Base-by-base conservation (phyloP, 2,888 invertebrate species). In the Hyles lineata region DNA sequence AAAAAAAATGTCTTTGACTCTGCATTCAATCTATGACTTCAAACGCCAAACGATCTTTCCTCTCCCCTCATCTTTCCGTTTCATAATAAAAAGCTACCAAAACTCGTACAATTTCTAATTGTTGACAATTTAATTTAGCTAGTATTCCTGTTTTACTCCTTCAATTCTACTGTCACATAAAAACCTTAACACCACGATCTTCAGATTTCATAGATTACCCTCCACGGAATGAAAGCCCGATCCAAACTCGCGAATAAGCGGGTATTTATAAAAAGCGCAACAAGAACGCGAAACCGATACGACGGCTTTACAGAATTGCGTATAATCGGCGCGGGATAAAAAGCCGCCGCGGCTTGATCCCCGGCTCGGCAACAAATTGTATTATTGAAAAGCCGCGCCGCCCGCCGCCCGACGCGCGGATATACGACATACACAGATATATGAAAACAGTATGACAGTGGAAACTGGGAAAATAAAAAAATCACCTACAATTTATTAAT, bases 241-340 rank as follows among this genome's bases (percentile, higher is more conserved):
- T 5, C 17, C 19, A 1, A n/a, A n/a, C 8, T 5, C 8, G 55
- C n/a, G 19, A 25, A 15, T 63, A 55, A 55, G 35, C n/a, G 32
- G 8, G 61, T 62, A 32, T 43, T 43, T 23, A 67, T 50, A 67
- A 67, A 67, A 67, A 67, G 50, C 2, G 23, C 43, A 43, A 78
- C 70, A 80, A 82, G 76, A 71, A 76, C 79, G 76, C 59, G 78
- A 75, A 80, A 80, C 82, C 76, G 79, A 80, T 80, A 77, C 74
- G 76, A 75, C 79, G 78, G 74, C 77, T 75, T 78, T 77, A 78
- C 77, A 77, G 59, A 75, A 75, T 77, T 70, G 77, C 76, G 76
- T 76, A 77, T 82, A 82, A 82, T 82, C 77, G 78, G 75, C 79
- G 75, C 43, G 8, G 74, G 72, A 78, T 71, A 83, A 80, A 84